Base-by-base conservation (phyloP, 2,888 invertebrate genomes). In the Nephrocerus scutellatus region DNA sequence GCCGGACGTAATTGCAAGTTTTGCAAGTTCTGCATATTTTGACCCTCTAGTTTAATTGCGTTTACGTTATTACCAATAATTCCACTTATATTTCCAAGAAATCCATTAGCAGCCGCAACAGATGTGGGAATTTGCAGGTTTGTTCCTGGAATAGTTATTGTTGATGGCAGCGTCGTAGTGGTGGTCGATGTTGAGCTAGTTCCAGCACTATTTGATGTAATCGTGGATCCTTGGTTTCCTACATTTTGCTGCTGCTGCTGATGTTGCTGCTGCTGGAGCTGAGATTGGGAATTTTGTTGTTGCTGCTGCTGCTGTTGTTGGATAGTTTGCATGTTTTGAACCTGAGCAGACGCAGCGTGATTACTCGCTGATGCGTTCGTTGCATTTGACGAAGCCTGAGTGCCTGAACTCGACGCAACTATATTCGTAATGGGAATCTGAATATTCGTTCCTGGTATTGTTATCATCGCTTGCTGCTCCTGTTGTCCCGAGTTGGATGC, bases 1-100 rank as follows among this genome's bases (percentile, higher is more conserved):
- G 71, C 70, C 2, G 78, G 78, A 19, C 82, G 70, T 5, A 84
- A 74, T 42, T 80, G 78, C 15, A 84, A 78, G 60, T 81, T 83
- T 66, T 85, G 84, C 39, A 82, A 79, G 66, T 65, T 54, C 15
- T 63, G 59, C 0, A 62, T 60, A 18, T 62, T 60, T 16, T 22
- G n/a, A 2, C 44, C 44, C 8, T 64, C 66, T 9, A 64, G 39
- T 29, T 66, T 64, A 2, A 60, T 57, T 0, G 57, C 41, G 1
- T 51, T 47, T 16, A 47, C 16, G 34, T 49, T 55, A 7, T 58
- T 51, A 12, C 52, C 50, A 12, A 30, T 19, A 5, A 57, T 34
- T 10, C 49, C 47, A 4, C 56, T 53, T 5, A 64, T 46, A 35
- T 63, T 64, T 3, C 65, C 62, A 9, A 68, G 47, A 9, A 66